Evolutionary conservation across 2,113 vertebrate genomes (phyloP).

Genomic region (Herpailurus yagouaroundi): DNA sequence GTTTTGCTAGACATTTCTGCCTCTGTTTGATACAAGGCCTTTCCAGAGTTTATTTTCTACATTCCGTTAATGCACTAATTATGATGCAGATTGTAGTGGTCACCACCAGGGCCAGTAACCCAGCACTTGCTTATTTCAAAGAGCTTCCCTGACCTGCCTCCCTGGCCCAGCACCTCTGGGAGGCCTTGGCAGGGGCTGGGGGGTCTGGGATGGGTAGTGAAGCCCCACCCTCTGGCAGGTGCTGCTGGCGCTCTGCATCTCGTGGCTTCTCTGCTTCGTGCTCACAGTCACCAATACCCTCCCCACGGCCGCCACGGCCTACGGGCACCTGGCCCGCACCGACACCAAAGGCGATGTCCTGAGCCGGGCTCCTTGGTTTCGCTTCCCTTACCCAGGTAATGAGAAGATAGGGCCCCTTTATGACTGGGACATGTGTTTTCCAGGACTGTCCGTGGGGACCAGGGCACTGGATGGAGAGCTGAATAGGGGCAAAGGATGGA

Average conservation of each 20-base stretch:
- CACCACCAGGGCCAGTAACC: neutral
- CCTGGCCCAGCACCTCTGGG: too few species aligned
- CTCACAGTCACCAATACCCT: conserved; percentile 89
- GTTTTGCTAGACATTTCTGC: neutral
- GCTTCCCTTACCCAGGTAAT: conserved; percentile 95
- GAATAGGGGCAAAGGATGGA: neutral
- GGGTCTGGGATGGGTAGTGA: neutral
- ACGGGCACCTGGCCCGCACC: conserved; percentile 93
- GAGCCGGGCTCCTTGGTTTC: conserved; percentile 92
- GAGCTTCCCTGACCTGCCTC: too few species aligned
- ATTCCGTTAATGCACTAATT: neutral
- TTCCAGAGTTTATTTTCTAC: neutral
- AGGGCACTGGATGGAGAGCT: neutral
- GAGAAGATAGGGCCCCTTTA: neutral
- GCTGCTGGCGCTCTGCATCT: conserved; percentile 92
- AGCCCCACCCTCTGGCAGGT: conserved; percentile 86
- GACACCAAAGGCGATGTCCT: conserved; percentile 91
- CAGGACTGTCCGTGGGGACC: neutral
- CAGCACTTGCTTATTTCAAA: neutral
- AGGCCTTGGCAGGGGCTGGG: neutral
- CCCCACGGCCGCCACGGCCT: conserved; percentile 86
- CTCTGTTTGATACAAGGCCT: neutral
- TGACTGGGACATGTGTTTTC: neutral
- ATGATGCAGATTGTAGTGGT: neutral
- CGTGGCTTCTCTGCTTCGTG: conserved; percentile 93